Conservation (phyloP, 2,113 vertebrate genomes). For the Pholis gunnellus region DNA sequence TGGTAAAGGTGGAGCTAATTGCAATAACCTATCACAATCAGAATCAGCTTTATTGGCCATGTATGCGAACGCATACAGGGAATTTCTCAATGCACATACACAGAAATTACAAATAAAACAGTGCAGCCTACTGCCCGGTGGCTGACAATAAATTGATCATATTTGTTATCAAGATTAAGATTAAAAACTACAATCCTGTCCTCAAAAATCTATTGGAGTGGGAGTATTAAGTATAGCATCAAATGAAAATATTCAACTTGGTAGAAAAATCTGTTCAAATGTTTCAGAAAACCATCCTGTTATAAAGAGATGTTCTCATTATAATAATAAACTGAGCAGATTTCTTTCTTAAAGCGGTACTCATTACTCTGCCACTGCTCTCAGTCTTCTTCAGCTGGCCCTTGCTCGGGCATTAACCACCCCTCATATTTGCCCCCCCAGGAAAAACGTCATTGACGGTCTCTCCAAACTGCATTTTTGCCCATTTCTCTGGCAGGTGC, state of each 20-base stretch:
- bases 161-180: background rate
- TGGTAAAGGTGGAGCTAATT: too few relatives aligned
- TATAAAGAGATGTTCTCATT: background rate
- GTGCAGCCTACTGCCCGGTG: background rate
- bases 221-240: background rate
- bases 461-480: constrained; percentile 33
- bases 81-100: too few relatives aligned
- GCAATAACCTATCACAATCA: too few relatives aligned
- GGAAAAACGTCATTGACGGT: constrained; percentile 72
- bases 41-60: too few relatives aligned
- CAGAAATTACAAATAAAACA: too few relatives aligned
- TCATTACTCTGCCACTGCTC: background rate
- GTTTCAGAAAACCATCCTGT: background rate
- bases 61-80: too few relatives aligned
- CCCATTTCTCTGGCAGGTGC: constrained; percentile 36
- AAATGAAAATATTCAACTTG: background rate
- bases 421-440: constrained; percentile 17
- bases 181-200: background rate
- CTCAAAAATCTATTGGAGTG: background rate
- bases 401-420: constrained; percentile 4
- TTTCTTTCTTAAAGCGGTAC: background rate
- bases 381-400: rapidly evolving
- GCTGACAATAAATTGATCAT: background rate
- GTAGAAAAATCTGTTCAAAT: background rate
- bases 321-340: background rate